phyloP scores from a whole-genome alignment of 2,888 invertebrate species.

The Saturnia japonica region DNA sequence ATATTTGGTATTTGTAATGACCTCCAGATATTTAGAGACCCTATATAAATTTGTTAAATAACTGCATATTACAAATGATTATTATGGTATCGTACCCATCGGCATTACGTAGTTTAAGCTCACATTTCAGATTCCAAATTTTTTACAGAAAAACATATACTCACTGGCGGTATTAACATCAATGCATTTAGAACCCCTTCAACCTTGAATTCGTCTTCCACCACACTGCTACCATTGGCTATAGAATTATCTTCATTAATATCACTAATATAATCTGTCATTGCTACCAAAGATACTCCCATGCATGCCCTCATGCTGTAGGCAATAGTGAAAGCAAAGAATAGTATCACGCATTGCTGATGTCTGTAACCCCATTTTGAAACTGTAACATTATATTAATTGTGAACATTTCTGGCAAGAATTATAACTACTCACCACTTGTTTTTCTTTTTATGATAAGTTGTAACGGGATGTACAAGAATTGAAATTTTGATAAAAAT shows the following conservation, averaged over 20 bases:
- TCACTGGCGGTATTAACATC: slow-evolving; percentile 51
- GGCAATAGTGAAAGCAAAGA: slow-evolving; percentile 79
- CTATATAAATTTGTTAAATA: background rate
- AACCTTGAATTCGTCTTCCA: slow-evolving; percentile 31
- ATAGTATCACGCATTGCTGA: slow-evolving; percentile 81
- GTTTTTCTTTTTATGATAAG: background rate
- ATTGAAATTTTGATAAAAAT: background rate
- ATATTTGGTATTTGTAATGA: background rate
- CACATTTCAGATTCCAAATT: background rate
- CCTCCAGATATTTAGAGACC: background rate
- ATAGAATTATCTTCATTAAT: background rate
- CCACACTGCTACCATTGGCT: slow-evolving; percentile 15
- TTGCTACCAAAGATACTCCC: slow-evolving; percentile 85
- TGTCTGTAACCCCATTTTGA: slow-evolving; percentile 76
- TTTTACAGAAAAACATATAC: background rate
- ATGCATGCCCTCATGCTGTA: slow-evolving; percentile 84
- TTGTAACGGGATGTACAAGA: background rate
- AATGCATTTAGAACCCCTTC: slow-evolving; percentile 45
- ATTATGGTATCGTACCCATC: background rate
- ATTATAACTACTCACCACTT: background rate
- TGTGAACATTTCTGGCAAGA: background rate
- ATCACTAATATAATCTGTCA: slow-evolving; percentile 55
- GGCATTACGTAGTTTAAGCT: background rate
- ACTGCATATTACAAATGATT: background rate
- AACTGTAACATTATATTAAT: slow-evolving; percentile 28